Evolutionary conservation across 2,888 invertebrate species (phyloP).

Genomic region (Clivina fossor): DNA sequence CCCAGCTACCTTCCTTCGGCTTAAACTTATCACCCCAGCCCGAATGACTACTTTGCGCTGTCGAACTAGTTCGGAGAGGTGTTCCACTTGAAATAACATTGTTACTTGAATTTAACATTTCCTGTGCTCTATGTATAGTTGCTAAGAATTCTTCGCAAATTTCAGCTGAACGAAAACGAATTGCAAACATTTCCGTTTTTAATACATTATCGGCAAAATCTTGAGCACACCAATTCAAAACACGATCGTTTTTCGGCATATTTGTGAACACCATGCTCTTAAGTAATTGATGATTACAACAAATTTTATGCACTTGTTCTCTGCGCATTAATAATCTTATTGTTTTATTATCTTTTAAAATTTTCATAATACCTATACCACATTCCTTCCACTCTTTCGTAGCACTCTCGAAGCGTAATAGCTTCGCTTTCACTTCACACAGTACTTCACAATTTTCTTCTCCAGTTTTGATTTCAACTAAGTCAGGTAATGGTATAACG

Average conservation of each 20-base stretch:
- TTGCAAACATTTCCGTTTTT: constrained; percentile 71
- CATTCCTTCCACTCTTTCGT: constrained; percentile 91
- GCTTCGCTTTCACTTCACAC: constrained; percentile 77
- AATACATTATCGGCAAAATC: constrained; percentile 76
- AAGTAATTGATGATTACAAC: constrained; percentile 85
- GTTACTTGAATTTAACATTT: constrained; percentile 57
- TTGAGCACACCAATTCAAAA: constrained; percentile 79
- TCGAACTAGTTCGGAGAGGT: constrained; percentile 5
- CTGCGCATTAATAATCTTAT: constrained; percentile 84
- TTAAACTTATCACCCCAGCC: constrained; percentile 67
- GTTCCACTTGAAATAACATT: constrained; percentile 41
- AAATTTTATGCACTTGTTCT: constrained; percentile 86
- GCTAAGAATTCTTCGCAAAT: constrained; percentile 61
- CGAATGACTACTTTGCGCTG: constrained; percentile 37
- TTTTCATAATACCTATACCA: constrained; percentile 82
- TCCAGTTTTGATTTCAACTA: constrained; percentile 81
- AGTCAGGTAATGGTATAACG: constrained; percentile 80
- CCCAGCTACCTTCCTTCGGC: constrained; percentile 68
- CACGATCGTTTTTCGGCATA: constrained; percentile 68
- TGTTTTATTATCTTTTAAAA: constrained; percentile 69
- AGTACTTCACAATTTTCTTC: constrained; percentile 76
- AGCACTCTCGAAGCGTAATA: constrained; percentile 72
- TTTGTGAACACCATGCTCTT: constrained; percentile 72
- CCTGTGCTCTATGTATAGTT: constrained; percentile 58
- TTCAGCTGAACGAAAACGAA: constrained; percentile 75